phyloP scores from a whole-genome alignment of 35 echinoderm and acorn worm species.

The Apostichopus californicus region DNA sequence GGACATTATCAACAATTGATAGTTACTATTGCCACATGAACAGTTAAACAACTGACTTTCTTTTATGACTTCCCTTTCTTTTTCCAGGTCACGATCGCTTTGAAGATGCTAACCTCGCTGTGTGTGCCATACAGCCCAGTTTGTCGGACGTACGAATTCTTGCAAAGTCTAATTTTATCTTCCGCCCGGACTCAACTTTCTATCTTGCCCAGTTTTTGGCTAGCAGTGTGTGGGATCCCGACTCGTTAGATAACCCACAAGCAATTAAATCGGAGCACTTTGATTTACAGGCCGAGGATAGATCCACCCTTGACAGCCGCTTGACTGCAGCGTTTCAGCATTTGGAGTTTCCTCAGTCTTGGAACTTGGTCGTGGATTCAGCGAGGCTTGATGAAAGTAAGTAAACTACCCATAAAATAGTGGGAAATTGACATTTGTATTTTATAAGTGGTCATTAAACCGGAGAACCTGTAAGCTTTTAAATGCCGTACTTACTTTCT shows the following conservation, averaged over 20 bases:
- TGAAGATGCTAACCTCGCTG: slow-evolving; percentile 70
- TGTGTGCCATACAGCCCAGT: slow-evolving; percentile 57
- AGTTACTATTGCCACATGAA: no score
- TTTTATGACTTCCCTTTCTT: slow-evolving; percentile 24
- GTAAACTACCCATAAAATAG: slow-evolving; percentile 15
- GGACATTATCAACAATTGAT: no score
- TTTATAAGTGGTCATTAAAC: no score
- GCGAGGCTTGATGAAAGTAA: slow-evolving; percentile 84
- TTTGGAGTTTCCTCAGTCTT: slow-evolving; percentile 65
- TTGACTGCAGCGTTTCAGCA: slow-evolving; percentile 85
- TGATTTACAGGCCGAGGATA: slow-evolving; percentile 79
- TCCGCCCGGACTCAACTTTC: slow-evolving; percentile 72
- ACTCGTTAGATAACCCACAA: slow-evolving; percentile 71
- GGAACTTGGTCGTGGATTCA: slow-evolving; percentile 80
- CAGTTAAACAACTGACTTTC: no score
- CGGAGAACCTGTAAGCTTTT: neutral
- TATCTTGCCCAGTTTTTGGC: slow-evolving; percentile 79
- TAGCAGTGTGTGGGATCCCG: slow-evolving; percentile 81
- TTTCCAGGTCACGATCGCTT: slow-evolving; percentile 81
- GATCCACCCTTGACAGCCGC: slow-evolving; percentile 71
- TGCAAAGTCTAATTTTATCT: slow-evolving; percentile 69
- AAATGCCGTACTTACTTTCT: neutral
- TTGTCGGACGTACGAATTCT: slow-evolving; percentile 46
- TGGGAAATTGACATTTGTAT: no score
- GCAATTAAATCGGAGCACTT: slow-evolving; percentile 82